These are phyloP conservation scores for Amorpha juglandis DNA, from an alignment of 2,888 invertebrate genomes.

Conservation along the genomic window DNA sequence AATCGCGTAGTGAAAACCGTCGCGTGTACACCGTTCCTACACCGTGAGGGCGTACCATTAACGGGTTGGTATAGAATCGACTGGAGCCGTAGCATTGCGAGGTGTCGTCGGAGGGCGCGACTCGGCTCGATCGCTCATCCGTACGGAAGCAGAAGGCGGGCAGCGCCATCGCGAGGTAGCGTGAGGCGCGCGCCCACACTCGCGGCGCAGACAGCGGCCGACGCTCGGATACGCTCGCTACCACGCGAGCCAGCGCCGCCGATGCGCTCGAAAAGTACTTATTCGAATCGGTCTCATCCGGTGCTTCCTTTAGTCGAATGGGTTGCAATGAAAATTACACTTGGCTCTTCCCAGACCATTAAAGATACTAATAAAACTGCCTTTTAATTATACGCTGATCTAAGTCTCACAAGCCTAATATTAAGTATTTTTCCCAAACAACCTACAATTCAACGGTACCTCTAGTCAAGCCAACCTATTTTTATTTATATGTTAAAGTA, in stretches of 20 bases:
- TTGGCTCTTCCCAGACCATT: not conserved
- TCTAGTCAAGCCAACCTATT: no score
- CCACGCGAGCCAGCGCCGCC: constrained; percentile 49
- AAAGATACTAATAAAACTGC: not conserved
- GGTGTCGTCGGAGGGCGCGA: constrained; percentile 65
- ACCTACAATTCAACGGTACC: no score
- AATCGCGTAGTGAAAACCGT: constrained; percentile 30
- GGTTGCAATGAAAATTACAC: not conserved
- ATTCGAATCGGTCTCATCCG: constrained; percentile 61
- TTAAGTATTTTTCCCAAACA: no score
- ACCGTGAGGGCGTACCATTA: constrained; percentile 60
- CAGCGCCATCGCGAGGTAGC: constrained; percentile 55
- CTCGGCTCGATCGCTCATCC: constrained; percentile 56
- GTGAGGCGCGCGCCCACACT: constrained; percentile 50
- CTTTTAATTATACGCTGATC: no score
- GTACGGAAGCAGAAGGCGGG: constrained; percentile 65
- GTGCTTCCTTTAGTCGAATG: constrained; percentile 33
- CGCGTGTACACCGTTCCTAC: constrained; percentile 36
- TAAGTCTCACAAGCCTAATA: no score
- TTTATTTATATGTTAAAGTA: no score
- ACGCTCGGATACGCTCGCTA: constrained; percentile 48
- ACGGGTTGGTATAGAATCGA: constrained; percentile 71
- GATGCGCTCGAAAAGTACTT: constrained; percentile 57
- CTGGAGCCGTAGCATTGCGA: constrained; percentile 64
- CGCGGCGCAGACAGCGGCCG: constrained; percentile 45